Conservation (phyloP, 2,797 vertebrate genomes). For the Microctenopoma stevenorrisi region DNA sequence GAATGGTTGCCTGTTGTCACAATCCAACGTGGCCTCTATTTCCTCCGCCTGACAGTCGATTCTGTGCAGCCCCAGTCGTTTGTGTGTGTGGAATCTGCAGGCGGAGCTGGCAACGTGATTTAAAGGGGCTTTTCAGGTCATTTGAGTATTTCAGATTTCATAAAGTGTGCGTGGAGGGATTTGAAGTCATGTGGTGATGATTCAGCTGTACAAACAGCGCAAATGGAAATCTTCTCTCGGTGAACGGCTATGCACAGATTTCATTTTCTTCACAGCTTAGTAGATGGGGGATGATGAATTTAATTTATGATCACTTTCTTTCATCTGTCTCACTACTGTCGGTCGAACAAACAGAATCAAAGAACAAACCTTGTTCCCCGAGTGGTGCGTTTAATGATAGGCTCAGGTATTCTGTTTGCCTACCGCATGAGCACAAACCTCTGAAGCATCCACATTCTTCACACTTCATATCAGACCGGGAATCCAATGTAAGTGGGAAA, state of each 20-base stretch:
- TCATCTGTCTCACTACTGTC: not conserved
- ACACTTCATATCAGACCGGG: not conserved
- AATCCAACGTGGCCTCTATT: constrained; percentile 22
- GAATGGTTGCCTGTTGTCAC: constrained; percentile 4
- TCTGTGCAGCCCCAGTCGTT: constrained; percentile 33
- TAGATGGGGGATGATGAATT: not conserved
- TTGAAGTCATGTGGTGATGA: constrained; percentile 26
- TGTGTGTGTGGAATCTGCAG: constrained; percentile 44
- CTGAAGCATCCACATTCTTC: not conserved
- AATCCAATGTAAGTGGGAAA: constrained; percentile 4
- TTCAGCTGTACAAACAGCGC: constrained; percentile 29
- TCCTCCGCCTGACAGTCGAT: constrained; percentile 32
- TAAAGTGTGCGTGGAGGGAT: constrained; percentile 44
- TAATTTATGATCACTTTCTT: constrained; percentile 8
- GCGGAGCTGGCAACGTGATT: constrained; percentile 55
- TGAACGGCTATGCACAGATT: constrained; percentile 14
- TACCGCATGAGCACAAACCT: constrained; percentile 10
- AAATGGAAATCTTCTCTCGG: not conserved
- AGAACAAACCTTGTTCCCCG: not conserved
- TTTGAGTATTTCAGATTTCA: constrained; percentile 53
- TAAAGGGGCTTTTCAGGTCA: constrained; percentile 53
- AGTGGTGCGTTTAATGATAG: constrained; percentile 24
- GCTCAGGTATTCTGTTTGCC: constrained; percentile 4
- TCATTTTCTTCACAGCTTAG: constrained; percentile 1
- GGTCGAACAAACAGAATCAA: not conserved